Evolutionary conservation across 2,797 vertebrate species (phyloP).

Genomic region (Danio albolineatus): DNA sequence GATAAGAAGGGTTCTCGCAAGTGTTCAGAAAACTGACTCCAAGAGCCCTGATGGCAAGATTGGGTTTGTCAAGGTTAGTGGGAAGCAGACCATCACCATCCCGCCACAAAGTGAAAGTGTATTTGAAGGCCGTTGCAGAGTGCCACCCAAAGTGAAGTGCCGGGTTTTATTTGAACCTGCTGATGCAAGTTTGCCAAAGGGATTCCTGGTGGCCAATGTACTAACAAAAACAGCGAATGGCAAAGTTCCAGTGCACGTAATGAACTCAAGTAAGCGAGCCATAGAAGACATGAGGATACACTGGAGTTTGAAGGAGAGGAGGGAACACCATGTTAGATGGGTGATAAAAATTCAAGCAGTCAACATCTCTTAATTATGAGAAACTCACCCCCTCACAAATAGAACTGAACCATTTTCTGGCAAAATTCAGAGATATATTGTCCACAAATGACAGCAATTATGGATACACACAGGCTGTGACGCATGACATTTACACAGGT

Average conservation of each 20-base stretch:
- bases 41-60: not conserved
- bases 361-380: too few relatives aligned
- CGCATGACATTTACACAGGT: too few relatives aligned
- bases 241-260: not conserved
- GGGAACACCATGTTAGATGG: too few relatives aligned
- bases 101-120: slow-evolving; percentile 24
- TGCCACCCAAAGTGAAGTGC: slow-evolving; percentile 11
- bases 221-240: not conserved
- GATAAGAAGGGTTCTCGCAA: not conserved
- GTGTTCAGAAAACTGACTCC: not conserved
- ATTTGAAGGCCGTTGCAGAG: slow-evolving; percentile 20
- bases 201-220: slow-evolving; percentile 39
- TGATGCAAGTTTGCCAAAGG: not conserved
- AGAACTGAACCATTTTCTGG: too few relatives aligned
- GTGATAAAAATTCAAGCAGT: too few relatives aligned
- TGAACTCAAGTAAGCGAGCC: too few relatives aligned
- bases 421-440: too few relatives aligned
- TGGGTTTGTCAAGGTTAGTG: slow-evolving; percentile 26
- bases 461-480: too few relatives aligned
- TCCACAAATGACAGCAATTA: too few relatives aligned
- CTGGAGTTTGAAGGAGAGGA: too few relatives aligned
- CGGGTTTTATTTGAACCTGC: slow-evolving; percentile 26
- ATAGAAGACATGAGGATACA: too few relatives aligned
- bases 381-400: too few relatives aligned
- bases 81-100: not conserved